Base-by-base conservation (phyloP, 1,140 invertebrate species). In the Zophobas atratus region DNA sequence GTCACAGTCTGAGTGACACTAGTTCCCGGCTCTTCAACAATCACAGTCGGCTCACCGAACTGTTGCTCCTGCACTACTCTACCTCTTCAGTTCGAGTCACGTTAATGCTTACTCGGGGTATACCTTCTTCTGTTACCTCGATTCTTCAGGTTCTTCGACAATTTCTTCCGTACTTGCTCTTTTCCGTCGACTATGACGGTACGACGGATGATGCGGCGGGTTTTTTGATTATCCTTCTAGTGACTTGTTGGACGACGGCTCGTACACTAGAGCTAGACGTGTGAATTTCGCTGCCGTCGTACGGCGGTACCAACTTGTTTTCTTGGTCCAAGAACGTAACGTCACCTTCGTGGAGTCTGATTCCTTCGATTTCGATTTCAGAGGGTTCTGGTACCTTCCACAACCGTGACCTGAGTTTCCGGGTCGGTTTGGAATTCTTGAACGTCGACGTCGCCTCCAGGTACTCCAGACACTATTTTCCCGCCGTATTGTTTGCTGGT, bases 121-220 rank as follows among this genome's bases (percentile, higher is more conserved):
- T 92, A 81, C 93, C 90, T 86, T 94, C 92, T 85, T 95, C 93
- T 48, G 90, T 91, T 1, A 94, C 88, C 87, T 95, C 93, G 38
- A 95, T 86, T 94, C 93, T 83, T 96, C 93, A 33, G 94, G 93
- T 87, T 96, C 93, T 86, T 96, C 93, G 75, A 95, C 88, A 1
- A 96, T 87, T 87, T 96, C 94, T 87, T 96, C 94, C 5, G 91
- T 92, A 94, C 90, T 81, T 93, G 92, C 86, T 96, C 94, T 87
- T 95, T 93, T 0, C 94, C 95, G 85, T 96, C 92, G 72, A 96
- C 91, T 4, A 96, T 92, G 0, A 92, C 92, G 1, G 94, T 89
- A 81, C 91, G 91, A 67, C 93, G 88, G 49, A 95, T 93, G 55
- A 94, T 93, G 81, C 91, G 92, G 57, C 92, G 90, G 57, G 90